phyloP scores from a whole-genome alignment of 2,888 invertebrate species.

The Drosophila monieri region DNA sequence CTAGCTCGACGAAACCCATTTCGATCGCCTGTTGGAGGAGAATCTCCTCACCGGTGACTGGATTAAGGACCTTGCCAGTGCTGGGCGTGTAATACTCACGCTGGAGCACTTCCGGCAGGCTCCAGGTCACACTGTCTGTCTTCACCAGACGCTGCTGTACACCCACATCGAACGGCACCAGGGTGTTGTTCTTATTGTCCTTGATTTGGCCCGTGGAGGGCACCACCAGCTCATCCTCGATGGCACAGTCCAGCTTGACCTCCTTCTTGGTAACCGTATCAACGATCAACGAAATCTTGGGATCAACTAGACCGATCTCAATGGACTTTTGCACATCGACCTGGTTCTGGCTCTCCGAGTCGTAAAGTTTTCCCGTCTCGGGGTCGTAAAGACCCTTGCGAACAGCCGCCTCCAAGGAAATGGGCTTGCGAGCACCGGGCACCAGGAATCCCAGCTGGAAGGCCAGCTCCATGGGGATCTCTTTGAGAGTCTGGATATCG shows the following conservation, averaged over 20 bases:
- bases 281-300: conserved; percentile 91
- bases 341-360: conserved; percentile 89
- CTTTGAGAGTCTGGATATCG: conserved; percentile 88
- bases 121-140: conserved; percentile 89
- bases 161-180: conserved; percentile 89
- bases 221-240: conserved; percentile 88
- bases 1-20: conserved; percentile 89
- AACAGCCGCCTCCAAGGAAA: conserved; percentile 91
- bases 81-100: conserved; percentile 91
- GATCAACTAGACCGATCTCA: conserved; percentile 91
- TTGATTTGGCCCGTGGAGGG: conserved; percentile 89
- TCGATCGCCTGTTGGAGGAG: conserved; percentile 91
- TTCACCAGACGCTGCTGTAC: conserved; percentile 89
- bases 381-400: conserved; percentile 89
- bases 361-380: conserved; percentile 88
- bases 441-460: conserved; percentile 89
- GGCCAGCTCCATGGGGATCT: conserved; percentile 89
- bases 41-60: conserved; percentile 89
- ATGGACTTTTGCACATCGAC: conserved; percentile 91
- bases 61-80: conserved; percentile 90
- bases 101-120: conserved; percentile 90
- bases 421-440: conserved; percentile 88
- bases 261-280: conserved; percentile 90
- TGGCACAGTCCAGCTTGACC: conserved; percentile 90
- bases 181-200: conserved; percentile 89